Evolutionary conservation across 2,888 invertebrate species (phyloP).

Genomic region (Scrobipalpa atriplicella): DNA sequence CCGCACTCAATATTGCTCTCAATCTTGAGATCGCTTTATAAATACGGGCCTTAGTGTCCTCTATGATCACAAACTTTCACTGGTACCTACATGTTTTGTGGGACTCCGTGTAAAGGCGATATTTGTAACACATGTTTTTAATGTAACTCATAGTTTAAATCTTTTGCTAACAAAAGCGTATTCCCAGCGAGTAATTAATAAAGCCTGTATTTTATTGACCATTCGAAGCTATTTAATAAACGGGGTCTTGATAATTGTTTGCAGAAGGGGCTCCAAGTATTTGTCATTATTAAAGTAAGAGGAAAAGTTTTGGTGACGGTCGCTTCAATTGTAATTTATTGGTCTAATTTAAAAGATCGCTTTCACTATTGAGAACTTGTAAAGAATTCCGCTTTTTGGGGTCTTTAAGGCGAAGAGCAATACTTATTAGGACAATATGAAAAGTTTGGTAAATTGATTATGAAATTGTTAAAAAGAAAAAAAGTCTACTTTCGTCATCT

Average conservation of each 20-base stretch:
- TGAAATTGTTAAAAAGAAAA: neutral
- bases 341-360: constrained; percentile 41
- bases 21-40: too few relatives aligned
- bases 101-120: too few relatives aligned
- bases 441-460: neutral
- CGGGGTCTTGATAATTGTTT: neutral
- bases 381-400: neutral
- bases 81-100: too few relatives aligned
- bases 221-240: constrained; percentile 4
- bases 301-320: constrained; percentile 46
- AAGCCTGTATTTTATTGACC: neutral
- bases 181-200: neutral
- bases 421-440: neutral
- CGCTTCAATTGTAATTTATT: constrained; percentile 50
- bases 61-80: too few relatives aligned
- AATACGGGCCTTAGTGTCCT: too few relatives aligned
- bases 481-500: too few relatives aligned
- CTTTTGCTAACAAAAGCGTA: too few relatives aligned
- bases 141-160: too few relatives aligned
- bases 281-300: constrained; percentile 42
- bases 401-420: neutral
- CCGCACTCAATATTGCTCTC: too few relatives aligned
- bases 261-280: constrained; percentile 7
- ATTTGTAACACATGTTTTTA: too few relatives aligned
- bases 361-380: constrained; percentile 37